Percentiles rank a stretch among this genome's conserved stretches.
Evolutionary conservation across 2,888 invertebrate species (phyloP).

Genomic region (Lasioglossum marginatum): DNA sequence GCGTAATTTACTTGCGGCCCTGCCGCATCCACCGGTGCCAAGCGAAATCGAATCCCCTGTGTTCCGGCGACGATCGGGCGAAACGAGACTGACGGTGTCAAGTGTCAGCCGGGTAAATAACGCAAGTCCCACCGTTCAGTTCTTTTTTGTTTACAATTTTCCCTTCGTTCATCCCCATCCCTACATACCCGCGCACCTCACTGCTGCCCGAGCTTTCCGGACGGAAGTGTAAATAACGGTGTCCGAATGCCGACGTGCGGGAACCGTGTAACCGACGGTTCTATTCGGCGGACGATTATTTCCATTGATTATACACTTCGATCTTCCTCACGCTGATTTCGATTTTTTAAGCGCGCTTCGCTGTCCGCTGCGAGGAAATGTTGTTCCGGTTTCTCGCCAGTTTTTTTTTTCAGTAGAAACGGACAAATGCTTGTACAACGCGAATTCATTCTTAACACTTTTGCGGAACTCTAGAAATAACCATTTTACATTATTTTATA

Average conservation of each 20-base stretch:
- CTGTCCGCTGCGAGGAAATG: background rate
- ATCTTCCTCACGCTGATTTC: background rate
- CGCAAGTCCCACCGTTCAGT: constrained; percentile 20
- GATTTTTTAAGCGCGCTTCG: background rate
- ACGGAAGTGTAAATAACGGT: constrained; percentile 9
- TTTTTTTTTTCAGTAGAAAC: no score
- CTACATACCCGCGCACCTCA: background rate
- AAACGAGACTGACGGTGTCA: constrained; percentile 52
- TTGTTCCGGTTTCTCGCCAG: no score
- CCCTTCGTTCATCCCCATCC: background rate
- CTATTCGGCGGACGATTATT: background rate
- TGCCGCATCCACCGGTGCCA: constrained; percentile 1
- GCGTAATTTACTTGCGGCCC: constrained; percentile 49
- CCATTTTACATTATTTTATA: no score
- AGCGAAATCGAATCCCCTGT: constrained; percentile 33
- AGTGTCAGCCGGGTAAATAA: constrained; percentile 46
- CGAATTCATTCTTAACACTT: no score
- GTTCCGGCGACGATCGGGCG: constrained; percentile 29
- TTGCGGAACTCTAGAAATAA: no score
- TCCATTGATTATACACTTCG: background rate
- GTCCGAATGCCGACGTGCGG: background rate
- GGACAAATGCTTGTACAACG: no score
- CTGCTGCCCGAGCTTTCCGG: background rate
- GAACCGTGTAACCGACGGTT: background rate
- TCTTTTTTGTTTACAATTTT: constrained; percentile 22